phyloP scores from a whole-genome alignment of 2,888 invertebrate species.

The Lordiphosa fenestrarum region DNA sequence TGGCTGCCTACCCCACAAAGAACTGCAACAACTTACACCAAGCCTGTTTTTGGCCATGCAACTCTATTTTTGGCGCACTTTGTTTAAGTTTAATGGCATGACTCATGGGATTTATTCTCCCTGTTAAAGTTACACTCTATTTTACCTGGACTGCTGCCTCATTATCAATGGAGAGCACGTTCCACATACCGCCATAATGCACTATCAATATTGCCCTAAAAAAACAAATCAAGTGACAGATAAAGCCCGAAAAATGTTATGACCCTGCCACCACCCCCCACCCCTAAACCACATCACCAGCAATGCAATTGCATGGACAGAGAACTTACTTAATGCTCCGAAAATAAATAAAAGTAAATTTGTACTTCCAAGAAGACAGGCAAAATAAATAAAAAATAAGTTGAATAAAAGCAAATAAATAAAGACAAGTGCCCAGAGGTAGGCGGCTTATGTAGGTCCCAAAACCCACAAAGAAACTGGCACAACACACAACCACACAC shows the following conservation, averaged over 20 bases:
- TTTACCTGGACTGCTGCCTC: neutral
- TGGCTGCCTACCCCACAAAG: constrained; percentile 23
- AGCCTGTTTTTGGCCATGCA: constrained; percentile 21
- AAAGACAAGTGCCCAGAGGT: constrained; percentile 32
- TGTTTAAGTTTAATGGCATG: constrained; percentile 47
- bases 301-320: constrained; percentile 54
- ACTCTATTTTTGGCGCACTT: constrained; percentile 51
- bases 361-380: neutral
- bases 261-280: constrained; percentile 24
- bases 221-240: constrained; percentile 26
- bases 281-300: constrained; percentile 7
- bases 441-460: constrained; percentile 16
- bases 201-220: constrained; percentile 47
- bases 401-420: constrained; percentile 34
- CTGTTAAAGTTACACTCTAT: constrained; percentile 8
- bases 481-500: constrained; percentile 22
- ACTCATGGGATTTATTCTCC: constrained; percentile 33
- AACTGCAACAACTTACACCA: constrained; percentile 18
- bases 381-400: constrained; percentile 37
- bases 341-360: constrained; percentile 24
- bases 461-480: constrained; percentile 37
- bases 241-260: constrained; percentile 40
- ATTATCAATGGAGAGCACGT: constrained; percentile 21
- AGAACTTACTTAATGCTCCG: constrained; percentile 23
- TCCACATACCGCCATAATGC: constrained; percentile 22